A percentile compares a stretch with the other conserved stretches of the same genome.
Conservation (phyloP, 1,140 invertebrate genomes). For the Drosophila kohkoa region DNA sequence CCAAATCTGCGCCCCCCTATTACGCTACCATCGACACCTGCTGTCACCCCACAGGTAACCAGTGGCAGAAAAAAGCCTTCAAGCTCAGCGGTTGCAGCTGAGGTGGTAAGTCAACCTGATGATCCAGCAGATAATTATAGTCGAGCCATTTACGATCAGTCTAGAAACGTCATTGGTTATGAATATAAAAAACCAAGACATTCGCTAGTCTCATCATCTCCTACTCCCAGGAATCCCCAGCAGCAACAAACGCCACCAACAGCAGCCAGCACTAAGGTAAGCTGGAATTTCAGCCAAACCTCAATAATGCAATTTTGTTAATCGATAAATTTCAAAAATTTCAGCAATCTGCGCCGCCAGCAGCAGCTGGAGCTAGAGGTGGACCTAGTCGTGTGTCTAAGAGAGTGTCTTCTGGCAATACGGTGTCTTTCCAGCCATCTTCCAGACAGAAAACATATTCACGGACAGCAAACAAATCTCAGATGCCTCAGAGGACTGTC, state of each 20-base stretch:
- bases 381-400: background rate
- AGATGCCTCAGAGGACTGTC: background rate
- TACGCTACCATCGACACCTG: background rate
- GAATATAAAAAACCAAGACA: slow-evolving; percentile 21
- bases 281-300: background rate
- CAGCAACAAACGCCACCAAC: background rate
- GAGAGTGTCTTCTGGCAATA: slow-evolving; percentile 6
- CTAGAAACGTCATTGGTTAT: slow-evolving; percentile 63
- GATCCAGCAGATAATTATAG: background rate
- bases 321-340: background rate
- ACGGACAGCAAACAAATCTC: background rate
- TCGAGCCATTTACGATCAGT: slow-evolving; percentile 49
- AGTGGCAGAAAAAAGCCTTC: too few species aligned
- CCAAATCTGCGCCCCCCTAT: background rate
- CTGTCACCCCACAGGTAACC: background rate
- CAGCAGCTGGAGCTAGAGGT: background rate
- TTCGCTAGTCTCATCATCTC: background rate
- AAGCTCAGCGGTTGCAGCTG: too few species aligned
- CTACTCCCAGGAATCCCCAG: background rate
- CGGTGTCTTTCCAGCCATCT: slow-evolving; percentile 14
- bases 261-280: slow-evolving; percentile 8
- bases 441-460: slow-evolving; percentile 6
- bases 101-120: background rate
- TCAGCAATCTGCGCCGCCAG: background rate
- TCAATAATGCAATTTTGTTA: background rate